Conservation (phyloP, 2,888 invertebrate genomes). For the Miltochrista miniata region DNA sequence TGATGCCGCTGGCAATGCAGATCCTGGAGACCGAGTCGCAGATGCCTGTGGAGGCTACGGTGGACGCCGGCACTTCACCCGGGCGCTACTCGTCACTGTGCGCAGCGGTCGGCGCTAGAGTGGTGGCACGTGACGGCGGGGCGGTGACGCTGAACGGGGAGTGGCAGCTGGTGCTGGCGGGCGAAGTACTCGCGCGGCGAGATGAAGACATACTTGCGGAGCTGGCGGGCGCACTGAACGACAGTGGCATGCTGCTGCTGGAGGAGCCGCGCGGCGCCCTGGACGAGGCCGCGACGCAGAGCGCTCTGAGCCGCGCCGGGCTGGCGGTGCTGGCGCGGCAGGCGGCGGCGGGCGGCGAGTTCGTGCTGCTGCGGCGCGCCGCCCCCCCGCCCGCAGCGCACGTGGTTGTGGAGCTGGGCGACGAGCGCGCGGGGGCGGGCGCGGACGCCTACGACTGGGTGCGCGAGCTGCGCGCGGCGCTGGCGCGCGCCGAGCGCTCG, state of each 20-base stretch:
- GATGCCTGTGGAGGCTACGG: slow-evolving; percentile 84
- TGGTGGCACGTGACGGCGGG: slow-evolving; percentile 84
- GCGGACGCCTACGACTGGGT: slow-evolving; percentile 89
- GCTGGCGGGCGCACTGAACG: slow-evolving; percentile 85
- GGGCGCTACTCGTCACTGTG: slow-evolving; percentile 80
- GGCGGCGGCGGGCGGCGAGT: slow-evolving; percentile 85
- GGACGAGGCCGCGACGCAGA: slow-evolving; percentile 65
- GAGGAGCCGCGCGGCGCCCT: slow-evolving; percentile 85
- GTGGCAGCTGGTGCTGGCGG: slow-evolving; percentile 87
- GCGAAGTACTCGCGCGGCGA: slow-evolving; percentile 86
- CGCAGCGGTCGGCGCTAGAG: slow-evolving; percentile 85
- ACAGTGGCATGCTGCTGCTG: slow-evolving; percentile 88
- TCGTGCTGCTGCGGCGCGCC: slow-evolving; percentile 86
- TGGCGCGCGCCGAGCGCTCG: slow-evolving; percentile 86
- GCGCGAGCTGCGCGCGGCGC: slow-evolving; percentile 88
- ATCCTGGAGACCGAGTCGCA: slow-evolving; percentile 89
- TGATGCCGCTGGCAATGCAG: slow-evolving; percentile 84
- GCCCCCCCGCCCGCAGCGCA: slow-evolving; percentile 56
- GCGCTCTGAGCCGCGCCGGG: slow-evolving; percentile 53
- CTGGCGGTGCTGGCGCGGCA: slow-evolving; percentile 76
- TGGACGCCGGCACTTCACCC: slow-evolving; percentile 69
- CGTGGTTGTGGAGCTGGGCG: slow-evolving; percentile 86
- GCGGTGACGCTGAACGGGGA: slow-evolving; percentile 84
- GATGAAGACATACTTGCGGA: slow-evolving; percentile 79
- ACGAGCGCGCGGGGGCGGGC: too few species aligned